Evolutionary conservation across 2,888 invertebrate genomes (phyloP), one percentile per base, ranked within the genome.

Genomic region (Hydrotaea cyrtoneurina): DNA sequence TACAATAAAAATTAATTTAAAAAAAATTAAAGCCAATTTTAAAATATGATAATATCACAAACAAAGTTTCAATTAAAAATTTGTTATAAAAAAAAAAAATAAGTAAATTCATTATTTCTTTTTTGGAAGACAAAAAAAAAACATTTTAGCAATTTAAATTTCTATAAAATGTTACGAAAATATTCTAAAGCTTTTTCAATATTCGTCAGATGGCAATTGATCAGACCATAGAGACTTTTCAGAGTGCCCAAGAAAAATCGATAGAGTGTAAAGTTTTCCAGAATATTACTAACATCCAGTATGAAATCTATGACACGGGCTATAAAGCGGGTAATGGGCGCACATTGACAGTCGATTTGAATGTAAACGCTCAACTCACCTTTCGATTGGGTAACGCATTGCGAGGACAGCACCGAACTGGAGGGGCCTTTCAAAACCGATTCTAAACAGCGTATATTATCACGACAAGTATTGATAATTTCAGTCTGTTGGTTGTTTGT

Each of bases 401-500:
- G 92, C 62, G 93, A 89, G 82, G 95, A 93, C 86, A 94, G 90
- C 81, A 94, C 91, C 81, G 93, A 93, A 88, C 92, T 89, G 66
- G 92, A 91, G 80, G 93, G 92, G 62, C 93, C 93, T 86, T 94
- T 94, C 87, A 96, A 91, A 77, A 96, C 94, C 75, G 95, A 94
- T 90, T 95, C 95, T 93, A 98, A 94, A 89, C 96, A 95, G 90
- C 95, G 95, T 90, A 97, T 95, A 93, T 98, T 97, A 90, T 97
- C 97, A 88, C 96, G 95, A 93, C 98, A 97, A 82, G 96, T 96
- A 85, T 95, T 95, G 91, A 96, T 94, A 90, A 98, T 94, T 93
- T 97, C 97, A 92, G 95, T 95, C 98, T 98, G 92, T 87, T 93
- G 82, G 46, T n/a, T n/a, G n/a, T n/a, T n/a, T n/a, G n/a, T n/a